Base-by-base conservation (phyloP, 2,888 invertebrate genomes). In the Anthrax anthrax region DNA sequence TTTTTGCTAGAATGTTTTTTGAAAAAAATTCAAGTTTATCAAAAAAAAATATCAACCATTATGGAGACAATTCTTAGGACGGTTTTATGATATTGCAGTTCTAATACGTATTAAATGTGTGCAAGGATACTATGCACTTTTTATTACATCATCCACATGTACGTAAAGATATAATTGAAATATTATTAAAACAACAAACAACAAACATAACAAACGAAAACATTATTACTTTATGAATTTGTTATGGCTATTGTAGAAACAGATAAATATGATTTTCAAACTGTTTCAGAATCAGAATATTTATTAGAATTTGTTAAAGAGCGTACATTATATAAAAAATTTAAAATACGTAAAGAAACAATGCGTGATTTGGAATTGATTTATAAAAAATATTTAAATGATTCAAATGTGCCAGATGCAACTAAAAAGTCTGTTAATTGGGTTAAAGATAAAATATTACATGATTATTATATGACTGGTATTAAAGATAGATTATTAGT, bases 371-470 rank as follows among this genome's bases (percentile, higher is more conserved):
- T 96, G 45, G 95, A 94, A 0, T 80, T 89, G 73, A 88, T 96
- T 50, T 96, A 96, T 66, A 87, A 88, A 60, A 87, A 87, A 58
- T 88, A 88, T 60, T 69, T 89, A 50, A 86, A 81, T 54, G 90
- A 84, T 63, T 80, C 85, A 4, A 83, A 82, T 56, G 81, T 90
- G 4, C 87, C 90, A 1, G 80, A 84, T 0, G 76, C 76, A 1
- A 88, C 89, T 0, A 87, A 87, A 57, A 84, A 84, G 58, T 88
- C 90, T 0, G 86, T 94, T 0, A 84, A 87, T 51, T 96, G 96
- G 95, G 94, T 96, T 51, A 92, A 92, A 63, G 90, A 96, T 61
- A 96, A 96, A 74, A 92, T 97, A 51, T 75, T 97, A 23, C 94
- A 97, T 67, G 92, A 86, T 1, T 78, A 78, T 51, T 83, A 82